A percentile compares a stretch with the other conserved stretches of the same genome.
Evolutionary conservation across 2,113 vertebrate genomes (phyloP).

Genomic region (Podarcis raffonei): DNA sequence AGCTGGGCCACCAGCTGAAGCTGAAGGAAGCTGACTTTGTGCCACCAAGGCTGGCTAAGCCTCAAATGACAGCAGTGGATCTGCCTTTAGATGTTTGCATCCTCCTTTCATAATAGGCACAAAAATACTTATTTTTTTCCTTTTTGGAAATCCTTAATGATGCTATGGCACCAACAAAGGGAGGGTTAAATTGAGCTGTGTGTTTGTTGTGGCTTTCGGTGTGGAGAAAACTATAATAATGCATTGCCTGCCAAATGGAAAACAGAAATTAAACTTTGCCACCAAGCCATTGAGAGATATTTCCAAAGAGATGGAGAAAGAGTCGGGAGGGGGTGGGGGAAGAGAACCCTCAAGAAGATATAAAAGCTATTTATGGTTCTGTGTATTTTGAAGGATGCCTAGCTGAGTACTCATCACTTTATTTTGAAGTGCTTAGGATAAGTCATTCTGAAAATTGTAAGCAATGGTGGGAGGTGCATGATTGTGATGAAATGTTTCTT

Average conservation of each 20-base stretch:
- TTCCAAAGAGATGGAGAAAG: neutral
- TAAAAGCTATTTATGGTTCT: neutral
- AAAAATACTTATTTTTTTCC: neutral
- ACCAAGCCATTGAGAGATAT: neutral
- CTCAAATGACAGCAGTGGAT: too few relatives aligned
- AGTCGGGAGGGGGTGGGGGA: too few relatives aligned
- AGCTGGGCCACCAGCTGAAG: too few relatives aligned
- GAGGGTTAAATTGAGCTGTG: neutral
- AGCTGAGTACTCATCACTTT: constrained; percentile 2
- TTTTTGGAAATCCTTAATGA: neutral
- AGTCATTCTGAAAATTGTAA: constrained; percentile 18
- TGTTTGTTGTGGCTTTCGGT: neutral
- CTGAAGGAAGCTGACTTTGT: too few relatives aligned
- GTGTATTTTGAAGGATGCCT: neutral
- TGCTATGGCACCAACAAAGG: neutral
- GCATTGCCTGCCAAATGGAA: neutral
- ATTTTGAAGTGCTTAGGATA: constrained; percentile 2
- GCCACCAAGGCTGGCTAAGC: too few relatives aligned
- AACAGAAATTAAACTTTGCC: neutral
- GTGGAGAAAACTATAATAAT: neutral
- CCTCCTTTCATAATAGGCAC: neutral
- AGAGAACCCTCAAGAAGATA: neutral
- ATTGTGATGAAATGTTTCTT: neutral
- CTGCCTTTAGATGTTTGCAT: neutral
- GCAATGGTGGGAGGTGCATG: neutral